Evolutionary conservation across 2,113 vertebrate species (phyloP), one percentile per base, ranked within the genome.

Genomic region (Mus pahari): DNA sequence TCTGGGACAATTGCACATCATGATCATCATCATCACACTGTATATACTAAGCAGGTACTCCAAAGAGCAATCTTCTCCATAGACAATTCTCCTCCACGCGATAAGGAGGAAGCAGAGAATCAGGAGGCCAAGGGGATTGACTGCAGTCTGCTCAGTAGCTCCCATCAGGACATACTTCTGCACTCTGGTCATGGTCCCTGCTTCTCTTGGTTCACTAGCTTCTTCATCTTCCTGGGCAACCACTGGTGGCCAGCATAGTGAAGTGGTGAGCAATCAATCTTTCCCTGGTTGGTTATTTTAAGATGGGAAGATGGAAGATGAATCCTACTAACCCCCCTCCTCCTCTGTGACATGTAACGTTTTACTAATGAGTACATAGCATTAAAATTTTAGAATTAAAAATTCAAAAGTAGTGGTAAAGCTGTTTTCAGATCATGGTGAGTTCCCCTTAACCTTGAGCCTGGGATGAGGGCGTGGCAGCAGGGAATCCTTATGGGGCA

Each of bases 301-400:
- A 12, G 39, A 39, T 82, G 16, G 64, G 39, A 75, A 86, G 9
- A 71, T 68, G 92, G 74, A 77, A 96, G 50, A 39, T 68, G 33
- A 89, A 12, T 86, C 97, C 90, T 77, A 78, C 16, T 77, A 84
- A 62, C 45, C 42, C 75, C 36, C 78, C 91, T 73, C 60, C 78
- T n/a, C 91, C 84, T 94, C 60, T 82, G 17, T 4, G 24, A 79
- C 92, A 48, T 75, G 90, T 58, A 24, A 89, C 82, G 94, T 89
- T 68, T 71, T 68, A 81, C 36, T 62, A 77, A 71, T 31, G 31
- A 95, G 68, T 33, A 50, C 28, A 62, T 31, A 48, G 22, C 73
- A 83, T 83, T 86, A 90, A 87, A 91, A 75, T 55, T 33, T 68
- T n/a, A 62, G 48, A 26, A 86, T 17, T 0, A 1, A 94, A 90